phyloP scores from a whole-genome alignment of 2,797 vertebrate genomes.

The Pseudocheirus occidentalis region DNA sequence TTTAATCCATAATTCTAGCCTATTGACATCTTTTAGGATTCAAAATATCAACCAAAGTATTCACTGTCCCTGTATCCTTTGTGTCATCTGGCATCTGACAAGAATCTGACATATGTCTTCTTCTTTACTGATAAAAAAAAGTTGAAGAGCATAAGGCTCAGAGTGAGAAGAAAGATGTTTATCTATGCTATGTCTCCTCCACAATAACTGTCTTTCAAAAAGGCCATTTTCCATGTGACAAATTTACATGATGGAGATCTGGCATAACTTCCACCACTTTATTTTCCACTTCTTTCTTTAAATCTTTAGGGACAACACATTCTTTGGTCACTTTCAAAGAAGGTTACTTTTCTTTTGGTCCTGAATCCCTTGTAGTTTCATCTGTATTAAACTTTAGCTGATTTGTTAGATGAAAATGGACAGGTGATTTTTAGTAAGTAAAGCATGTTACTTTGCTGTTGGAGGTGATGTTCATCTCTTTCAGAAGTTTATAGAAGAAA shows the following conservation, averaged over 20 bases:
- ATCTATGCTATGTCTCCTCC: conserved; percentile 88
- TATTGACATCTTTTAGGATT: neutral
- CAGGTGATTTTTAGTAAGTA: conserved; percentile 92
- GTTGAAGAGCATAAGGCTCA: conserved; percentile 76
- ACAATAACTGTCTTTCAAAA: conserved; percentile 8
- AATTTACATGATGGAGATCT: conserved; percentile 41
- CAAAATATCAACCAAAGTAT: no score
- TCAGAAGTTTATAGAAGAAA: conserved; percentile 89
- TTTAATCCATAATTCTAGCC: neutral
- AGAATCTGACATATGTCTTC: no score
- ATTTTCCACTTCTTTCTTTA: conserved; percentile 76
- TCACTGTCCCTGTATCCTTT: no score
- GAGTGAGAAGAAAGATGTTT: conserved; percentile 88
- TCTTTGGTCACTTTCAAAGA: conserved; percentile 78
- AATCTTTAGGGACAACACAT: conserved; percentile 79
- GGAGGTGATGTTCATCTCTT: conserved; percentile 93
- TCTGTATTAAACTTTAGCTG: conserved; percentile 82
- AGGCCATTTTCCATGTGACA: conserved; percentile 64
- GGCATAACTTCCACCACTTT: conserved; percentile 74
- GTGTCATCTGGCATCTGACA: no score
- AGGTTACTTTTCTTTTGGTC: neutral
- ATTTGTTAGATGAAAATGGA: conserved; percentile 87
- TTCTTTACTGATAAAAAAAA: no score
- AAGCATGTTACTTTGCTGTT: conserved; percentile 95
- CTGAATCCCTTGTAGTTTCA: neutral